Conservation (phyloP, 35 echinoderm and acorn worm genomes). For the Lytechinus variegatus region DNA sequence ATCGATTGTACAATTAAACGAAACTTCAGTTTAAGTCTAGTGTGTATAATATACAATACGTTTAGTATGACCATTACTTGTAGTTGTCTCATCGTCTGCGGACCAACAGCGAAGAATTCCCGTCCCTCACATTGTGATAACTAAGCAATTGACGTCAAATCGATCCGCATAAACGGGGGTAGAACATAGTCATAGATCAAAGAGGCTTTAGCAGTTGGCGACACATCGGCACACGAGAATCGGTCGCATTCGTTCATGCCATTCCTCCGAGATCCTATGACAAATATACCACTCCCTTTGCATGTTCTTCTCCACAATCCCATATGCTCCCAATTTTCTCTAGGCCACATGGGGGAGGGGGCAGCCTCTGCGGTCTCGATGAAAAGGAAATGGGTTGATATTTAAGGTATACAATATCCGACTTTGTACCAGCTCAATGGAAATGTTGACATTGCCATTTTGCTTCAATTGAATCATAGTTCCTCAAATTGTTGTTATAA, state of each 20-base stretch:
- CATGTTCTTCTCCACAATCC: not conserved
- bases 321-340: not conserved
- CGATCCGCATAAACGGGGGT: slow-evolving; percentile 16
- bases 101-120: not conserved
- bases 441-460: not conserved
- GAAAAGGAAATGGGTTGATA: not conserved
- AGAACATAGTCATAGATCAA: not conserved
- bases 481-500: not conserved
- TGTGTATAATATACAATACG: not conserved
- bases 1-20: no score
- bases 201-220: not conserved
- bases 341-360: not conserved
- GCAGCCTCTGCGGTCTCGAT: not conserved
- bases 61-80: not conserved
- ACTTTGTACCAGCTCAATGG: not conserved
- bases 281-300: not conserved
- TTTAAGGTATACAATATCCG: not conserved
- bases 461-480: not conserved
- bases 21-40: not conserved
- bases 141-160: not conserved
- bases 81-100: not conserved
- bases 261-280: not conserved
- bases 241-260: not conserved
- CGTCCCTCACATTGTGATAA: not conserved
- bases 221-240: not conserved